Conservation (phyloP, 2,888 invertebrate species). For the Tipula unca region DNA sequence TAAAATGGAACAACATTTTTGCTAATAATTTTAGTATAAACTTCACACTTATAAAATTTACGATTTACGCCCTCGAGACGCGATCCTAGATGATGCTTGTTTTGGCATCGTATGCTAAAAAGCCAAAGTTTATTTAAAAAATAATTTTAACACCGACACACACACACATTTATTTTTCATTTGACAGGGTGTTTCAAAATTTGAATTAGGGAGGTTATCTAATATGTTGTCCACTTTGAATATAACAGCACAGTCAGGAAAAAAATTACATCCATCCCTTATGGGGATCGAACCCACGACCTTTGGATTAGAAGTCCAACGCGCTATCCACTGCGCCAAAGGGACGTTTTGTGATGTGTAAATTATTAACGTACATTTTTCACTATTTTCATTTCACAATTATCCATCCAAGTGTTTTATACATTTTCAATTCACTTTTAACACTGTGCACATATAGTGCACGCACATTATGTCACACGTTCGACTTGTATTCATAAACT, state of each 20-base stretch:
- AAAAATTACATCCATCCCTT: slow-evolving; percentile 19
- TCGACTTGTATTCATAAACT: background rate
- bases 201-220: too few relatives aligned
- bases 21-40: too few relatives aligned
- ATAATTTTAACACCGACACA: too few relatives aligned
- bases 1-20: too few relatives aligned
- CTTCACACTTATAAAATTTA: too few relatives aligned
- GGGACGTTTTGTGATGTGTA: slow-evolving; percentile 18
- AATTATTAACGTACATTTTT: background rate
- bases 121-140: too few relatives aligned
- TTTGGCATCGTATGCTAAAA: too few relatives aligned
- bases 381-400: background rate
- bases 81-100: too few relatives aligned
- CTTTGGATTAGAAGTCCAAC: slow-evolving; percentile 24
- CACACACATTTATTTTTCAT: too few relatives aligned
- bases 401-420: background rate
- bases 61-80: too few relatives aligned
- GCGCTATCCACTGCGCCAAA: slow-evolving; percentile 24
- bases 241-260: too few relatives aligned
- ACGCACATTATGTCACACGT: background rate
- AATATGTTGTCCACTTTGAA: background rate
- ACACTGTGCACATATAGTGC: background rate
- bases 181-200: too few relatives aligned
- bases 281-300: slow-evolving; percentile 23
- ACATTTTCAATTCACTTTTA: background rate